phyloP scores from a whole-genome alignment of 2,797 vertebrate species.

The Myripristis murdjan region DNA sequence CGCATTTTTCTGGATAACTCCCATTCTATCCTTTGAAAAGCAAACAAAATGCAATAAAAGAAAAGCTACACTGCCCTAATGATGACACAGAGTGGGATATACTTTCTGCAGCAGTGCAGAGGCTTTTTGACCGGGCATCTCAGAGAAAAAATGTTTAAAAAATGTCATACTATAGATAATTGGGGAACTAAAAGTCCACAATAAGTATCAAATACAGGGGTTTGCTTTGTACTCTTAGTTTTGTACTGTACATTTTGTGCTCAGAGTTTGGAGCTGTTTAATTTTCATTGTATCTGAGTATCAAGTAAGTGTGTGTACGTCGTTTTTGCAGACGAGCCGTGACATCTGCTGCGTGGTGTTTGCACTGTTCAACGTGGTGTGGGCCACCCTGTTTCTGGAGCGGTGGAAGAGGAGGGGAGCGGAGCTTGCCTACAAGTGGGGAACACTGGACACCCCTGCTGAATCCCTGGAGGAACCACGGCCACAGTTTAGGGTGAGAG shows the following conservation, averaged over 20 bases:
- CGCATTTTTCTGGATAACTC: no score
- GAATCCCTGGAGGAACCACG: conserved; percentile 94
- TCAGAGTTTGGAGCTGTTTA: not conserved
- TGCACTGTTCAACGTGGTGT: conserved; percentile 94
- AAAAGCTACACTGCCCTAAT: no score
- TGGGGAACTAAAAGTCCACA: no score
- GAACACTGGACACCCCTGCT: conserved; percentile 90
- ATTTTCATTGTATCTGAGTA: not conserved
- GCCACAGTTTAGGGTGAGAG: conserved; percentile 94
- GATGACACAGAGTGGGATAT: no score
- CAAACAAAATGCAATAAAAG: no score
- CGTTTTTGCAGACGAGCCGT: conserved; percentile 89
- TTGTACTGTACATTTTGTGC: not conserved
- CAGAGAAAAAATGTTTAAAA: no score
- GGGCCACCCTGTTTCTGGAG: conserved; percentile 94
- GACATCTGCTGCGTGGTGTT: conserved; percentile 95
- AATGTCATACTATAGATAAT: no score
- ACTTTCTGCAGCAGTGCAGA: no score
- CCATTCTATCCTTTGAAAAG: no score
- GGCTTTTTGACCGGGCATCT: no score
- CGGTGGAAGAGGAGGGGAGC: conserved; percentile 94
- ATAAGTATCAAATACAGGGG: no score
- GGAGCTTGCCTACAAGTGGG: conserved; percentile 95
- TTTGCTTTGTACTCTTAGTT: not conserved
- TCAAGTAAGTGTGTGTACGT: conserved; percentile 4